Evolutionary conservation across 2,888 invertebrate species (phyloP).

Genomic region (Agonopterix arenella): DNA sequence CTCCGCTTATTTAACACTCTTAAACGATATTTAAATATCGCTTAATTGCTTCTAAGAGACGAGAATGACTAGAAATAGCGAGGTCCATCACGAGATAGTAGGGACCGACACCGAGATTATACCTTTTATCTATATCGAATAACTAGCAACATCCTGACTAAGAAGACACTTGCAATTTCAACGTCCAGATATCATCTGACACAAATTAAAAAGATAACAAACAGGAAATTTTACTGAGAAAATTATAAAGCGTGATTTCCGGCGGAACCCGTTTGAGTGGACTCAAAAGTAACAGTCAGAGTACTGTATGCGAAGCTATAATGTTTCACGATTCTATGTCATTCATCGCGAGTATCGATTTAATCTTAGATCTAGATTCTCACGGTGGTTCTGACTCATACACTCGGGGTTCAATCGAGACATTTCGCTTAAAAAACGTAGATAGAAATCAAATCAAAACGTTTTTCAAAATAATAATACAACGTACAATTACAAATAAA

Average conservation of each 20-base stretch:
- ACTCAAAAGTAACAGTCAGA: neutral
- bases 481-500: too few species aligned
- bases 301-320: constrained; percentile 21
- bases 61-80: too few species aligned
- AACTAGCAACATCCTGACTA: neutral
- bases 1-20: too few species aligned
- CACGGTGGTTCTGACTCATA: constrained; percentile 25
- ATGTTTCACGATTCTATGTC: constrained; percentile 39
- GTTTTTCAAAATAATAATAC: too few species aligned
- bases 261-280: constrained; percentile 19
- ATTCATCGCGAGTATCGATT: constrained; percentile 35
- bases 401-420: too few species aligned
- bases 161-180: constrained; percentile 1
- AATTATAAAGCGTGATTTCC: constrained; percentile 39
- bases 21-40: too few species aligned
- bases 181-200: neutral
- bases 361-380: constrained; percentile 39
- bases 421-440: too few species aligned
- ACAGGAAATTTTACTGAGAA: constrained; percentile 26
- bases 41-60: too few species aligned
- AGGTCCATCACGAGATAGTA: too few species aligned
- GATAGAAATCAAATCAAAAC: too few species aligned
- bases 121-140: too few species aligned
- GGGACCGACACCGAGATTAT: too few species aligned
- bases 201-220: constrained; percentile 3